A percentile compares a stretch with the other conserved stretches of the same genome.
Conservation (phyloP, 2,888 invertebrate genomes). For the Melanchra persicariae region DNA sequence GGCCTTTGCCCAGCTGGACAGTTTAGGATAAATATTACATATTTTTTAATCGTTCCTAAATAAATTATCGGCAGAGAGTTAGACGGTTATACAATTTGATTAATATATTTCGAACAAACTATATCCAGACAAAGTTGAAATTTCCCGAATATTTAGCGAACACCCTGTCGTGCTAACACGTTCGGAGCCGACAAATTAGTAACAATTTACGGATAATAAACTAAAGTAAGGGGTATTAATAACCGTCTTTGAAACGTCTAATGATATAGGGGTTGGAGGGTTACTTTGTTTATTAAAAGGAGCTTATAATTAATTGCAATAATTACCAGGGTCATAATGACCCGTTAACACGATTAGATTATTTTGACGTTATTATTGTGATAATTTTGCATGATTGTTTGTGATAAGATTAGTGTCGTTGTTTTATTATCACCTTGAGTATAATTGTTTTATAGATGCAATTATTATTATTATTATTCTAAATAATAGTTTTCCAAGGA, state of each 20-base stretch:
- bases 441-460: background rate
- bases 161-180: slow-evolving; percentile 58
- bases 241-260: slow-evolving; percentile 68
- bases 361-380: slow-evolving; percentile 58
- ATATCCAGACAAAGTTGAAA: slow-evolving; percentile 34
- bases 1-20: too few relatives aligned
- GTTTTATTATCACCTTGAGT: slow-evolving; percentile 10
- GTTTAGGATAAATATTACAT: too few relatives aligned
- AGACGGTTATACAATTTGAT: background rate
- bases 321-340: slow-evolving; percentile 67
- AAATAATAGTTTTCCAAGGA: background rate
- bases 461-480: too few relatives aligned
- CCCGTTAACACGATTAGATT: slow-evolving; percentile 65
- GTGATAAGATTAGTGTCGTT: slow-evolving; percentile 6
- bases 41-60: background rate
- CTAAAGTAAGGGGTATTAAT: slow-evolving; percentile 67
- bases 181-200: slow-evolving; percentile 63
- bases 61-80: background rate
- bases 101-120: slow-evolving; percentile 22
- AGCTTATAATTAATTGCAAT: slow-evolving; percentile 67
- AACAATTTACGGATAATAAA: slow-evolving; percentile 70
- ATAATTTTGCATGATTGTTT: slow-evolving; percentile 42
- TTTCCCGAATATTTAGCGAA: slow-evolving; percentile 45
- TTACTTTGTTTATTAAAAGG: slow-evolving; percentile 67
- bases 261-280: slow-evolving; percentile 66